Evolutionary conservation across 2,113 vertebrate species (phyloP).

Genomic region (Pipa parva): DNA sequence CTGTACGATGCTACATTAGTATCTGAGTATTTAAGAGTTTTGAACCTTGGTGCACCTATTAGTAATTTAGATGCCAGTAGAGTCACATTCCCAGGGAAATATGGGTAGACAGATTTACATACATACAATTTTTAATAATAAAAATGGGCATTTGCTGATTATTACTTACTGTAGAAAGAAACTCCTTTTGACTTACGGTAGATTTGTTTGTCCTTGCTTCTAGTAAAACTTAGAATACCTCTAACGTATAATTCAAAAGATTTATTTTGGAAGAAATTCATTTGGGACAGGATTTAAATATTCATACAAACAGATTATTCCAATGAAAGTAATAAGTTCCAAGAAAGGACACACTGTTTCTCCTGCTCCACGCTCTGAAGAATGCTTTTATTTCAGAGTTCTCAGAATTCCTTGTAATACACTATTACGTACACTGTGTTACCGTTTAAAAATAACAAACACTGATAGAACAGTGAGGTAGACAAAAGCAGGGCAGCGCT

Average conservation of each 20-base stretch:
- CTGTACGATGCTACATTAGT: no score
- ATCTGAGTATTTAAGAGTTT: background rate
- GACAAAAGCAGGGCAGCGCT: background rate
- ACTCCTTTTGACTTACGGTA: conserved; percentile 23
- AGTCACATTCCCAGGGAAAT: conserved; percentile 27
- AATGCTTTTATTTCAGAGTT: conserved; percentile 33
- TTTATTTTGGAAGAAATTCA: conserved; percentile 37
- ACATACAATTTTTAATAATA: conserved; percentile 16
- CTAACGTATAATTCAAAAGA: conserved; percentile 39
- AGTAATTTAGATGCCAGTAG: conserved; percentile 24
- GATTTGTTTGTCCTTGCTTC: conserved; percentile 34
- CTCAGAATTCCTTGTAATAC: conserved; percentile 21
- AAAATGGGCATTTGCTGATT: conserved; percentile 18
- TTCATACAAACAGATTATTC: conserved; percentile 40
- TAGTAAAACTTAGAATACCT: conserved; percentile 24
- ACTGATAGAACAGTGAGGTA: conserved; percentile 6
- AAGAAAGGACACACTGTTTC: conserved; percentile 39
- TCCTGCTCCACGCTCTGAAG: conserved; percentile 25
- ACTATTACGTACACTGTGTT: conserved; percentile 20
- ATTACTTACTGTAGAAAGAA: conserved; percentile 21
- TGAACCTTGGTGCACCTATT: conserved; percentile 11
- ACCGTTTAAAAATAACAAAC: conserved; percentile 15
- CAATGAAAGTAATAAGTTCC: conserved; percentile 36
- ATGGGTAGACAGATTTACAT: conserved; percentile 24
- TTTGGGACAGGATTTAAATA: conserved; percentile 36